phyloP scores from a whole-genome alignment of 2,888 invertebrate species.

The Sclerodermus sp. region DNA sequence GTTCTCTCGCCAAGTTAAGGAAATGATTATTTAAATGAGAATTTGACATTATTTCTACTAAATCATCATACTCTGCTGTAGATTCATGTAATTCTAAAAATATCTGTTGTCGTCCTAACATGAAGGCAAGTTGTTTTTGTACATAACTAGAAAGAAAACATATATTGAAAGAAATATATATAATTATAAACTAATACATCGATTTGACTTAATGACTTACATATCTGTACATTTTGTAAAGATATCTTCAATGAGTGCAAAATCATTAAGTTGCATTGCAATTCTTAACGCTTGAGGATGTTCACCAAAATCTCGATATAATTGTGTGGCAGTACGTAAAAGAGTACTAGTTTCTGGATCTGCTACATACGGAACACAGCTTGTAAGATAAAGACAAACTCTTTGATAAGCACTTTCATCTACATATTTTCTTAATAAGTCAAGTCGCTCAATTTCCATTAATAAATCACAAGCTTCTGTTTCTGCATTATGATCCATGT shows the following conservation, averaged over 20 bases:
- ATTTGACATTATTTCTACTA: constrained; percentile 89
- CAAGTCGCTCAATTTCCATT: constrained; percentile 94
- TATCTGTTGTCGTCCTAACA: constrained; percentile 92
- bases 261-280: constrained; percentile 87
- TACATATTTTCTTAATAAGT: constrained; percentile 83
- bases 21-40: constrained; percentile 92
- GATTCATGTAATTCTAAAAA: constrained; percentile 77
- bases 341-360: constrained; percentile 89
- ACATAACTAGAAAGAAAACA: constrained; percentile 65
- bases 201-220: constrained; percentile 61
- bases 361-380: constrained; percentile 94
- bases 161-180: constrained; percentile 4
- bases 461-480: constrained; percentile 97
- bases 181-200: not conserved
- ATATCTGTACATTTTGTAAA: constrained; percentile 82
- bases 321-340: constrained; percentile 77
- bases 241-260: constrained; percentile 77
- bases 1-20: constrained; percentile 87
- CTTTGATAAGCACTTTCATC: constrained; percentile 86
- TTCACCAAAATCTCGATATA: constrained; percentile 85
- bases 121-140: constrained; percentile 93
- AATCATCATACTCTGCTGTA: constrained; percentile 71
- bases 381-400: constrained; percentile 90
- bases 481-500: constrained; percentile 97
- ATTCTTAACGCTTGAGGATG: constrained; percentile 87